Percentiles rank a stretch among this genome's conserved stretches.
Evolutionary conservation across 2,797 vertebrate species (phyloP).

Genomic region (Pogonophryne albipinna): DNA sequence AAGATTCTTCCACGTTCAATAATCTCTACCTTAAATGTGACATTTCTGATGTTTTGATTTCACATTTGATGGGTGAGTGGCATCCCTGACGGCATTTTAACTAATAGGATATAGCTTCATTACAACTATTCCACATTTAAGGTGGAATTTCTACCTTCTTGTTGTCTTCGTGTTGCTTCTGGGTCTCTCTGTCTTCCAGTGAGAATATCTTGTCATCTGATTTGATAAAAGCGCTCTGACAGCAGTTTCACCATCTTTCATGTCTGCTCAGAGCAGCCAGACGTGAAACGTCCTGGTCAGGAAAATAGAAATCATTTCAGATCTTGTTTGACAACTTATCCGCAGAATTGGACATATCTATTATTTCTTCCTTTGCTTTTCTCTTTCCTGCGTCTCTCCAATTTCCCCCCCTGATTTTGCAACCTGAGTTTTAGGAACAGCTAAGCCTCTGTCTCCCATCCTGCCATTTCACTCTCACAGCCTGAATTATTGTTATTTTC

Average conservation of each 20-base stretch:
- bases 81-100: background rate
- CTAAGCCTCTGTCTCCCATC: conserved; percentile 23
- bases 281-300: conserved; percentile 43
- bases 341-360: conserved; percentile 12
- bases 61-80: background rate
- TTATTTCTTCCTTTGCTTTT: background rate
- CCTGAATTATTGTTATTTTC: conserved; percentile 60
- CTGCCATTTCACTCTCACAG: conserved; percentile 43
- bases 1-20: background rate
- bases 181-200: conserved; percentile 12
- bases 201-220: conserved; percentile 26
- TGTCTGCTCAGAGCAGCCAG: conserved; percentile 34
- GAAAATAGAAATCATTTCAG: conserved; percentile 50
- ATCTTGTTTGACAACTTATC: conserved; percentile 46
- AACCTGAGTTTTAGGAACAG: conserved; percentile 19
- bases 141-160: background rate
- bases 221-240: conserved; percentile 51
- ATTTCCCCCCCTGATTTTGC: background rate
- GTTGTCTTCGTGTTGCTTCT: conserved; percentile 14
- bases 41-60: background rate
- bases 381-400: background rate
- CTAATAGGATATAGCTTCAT: background rate
- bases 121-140: background rate
- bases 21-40: background rate
- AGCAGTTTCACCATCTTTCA: conserved; percentile 54